Conservation (phyloP, 2,113 vertebrate species). For the Tetraodon nigroviridis region DNA sequence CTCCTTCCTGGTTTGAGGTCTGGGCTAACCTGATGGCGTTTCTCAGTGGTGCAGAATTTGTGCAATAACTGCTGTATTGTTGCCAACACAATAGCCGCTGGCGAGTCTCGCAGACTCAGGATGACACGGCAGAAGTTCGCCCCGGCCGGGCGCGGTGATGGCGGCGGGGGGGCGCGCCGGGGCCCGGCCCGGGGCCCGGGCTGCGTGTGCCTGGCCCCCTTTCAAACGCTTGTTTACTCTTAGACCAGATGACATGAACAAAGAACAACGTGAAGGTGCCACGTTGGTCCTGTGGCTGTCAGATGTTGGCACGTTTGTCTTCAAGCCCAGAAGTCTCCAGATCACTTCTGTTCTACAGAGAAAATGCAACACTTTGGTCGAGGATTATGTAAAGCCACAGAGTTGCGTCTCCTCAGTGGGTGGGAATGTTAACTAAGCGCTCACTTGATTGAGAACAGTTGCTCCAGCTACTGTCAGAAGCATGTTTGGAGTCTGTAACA, state of each 20-base stretch:
- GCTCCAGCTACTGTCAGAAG: too few relatives aligned
- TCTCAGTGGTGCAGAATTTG: conserved; percentile 33
- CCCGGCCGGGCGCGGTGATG: background rate
- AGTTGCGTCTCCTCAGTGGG: too few relatives aligned
- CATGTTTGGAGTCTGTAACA: background rate
- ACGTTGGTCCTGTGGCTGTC: too few relatives aligned
- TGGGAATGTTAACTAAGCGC: too few relatives aligned
- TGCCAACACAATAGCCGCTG: conserved; percentile 43
- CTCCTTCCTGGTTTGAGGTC: conserved; percentile 17
- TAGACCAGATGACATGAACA: too few relatives aligned
- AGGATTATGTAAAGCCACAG: background rate
- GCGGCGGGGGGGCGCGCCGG: too few relatives aligned
- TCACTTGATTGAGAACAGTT: too few relatives aligned
- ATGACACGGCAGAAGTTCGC: conserved; percentile 65
- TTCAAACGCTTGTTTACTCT: too few relatives aligned
- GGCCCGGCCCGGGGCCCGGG: too few relatives aligned
- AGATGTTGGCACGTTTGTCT: background rate
- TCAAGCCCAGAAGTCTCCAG: background rate
- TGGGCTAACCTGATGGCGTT: conserved; percentile 4
- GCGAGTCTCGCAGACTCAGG: conserved; percentile 55
- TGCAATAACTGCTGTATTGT: conserved; percentile 27
- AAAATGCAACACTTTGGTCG: conserved; percentile 15
- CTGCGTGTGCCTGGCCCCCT: too few relatives aligned
- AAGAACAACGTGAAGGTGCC: too few relatives aligned
- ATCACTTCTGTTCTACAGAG: background rate